Conservation (phyloP, 2,797 vertebrate species). For the Enteromius mattozi region DNA sequence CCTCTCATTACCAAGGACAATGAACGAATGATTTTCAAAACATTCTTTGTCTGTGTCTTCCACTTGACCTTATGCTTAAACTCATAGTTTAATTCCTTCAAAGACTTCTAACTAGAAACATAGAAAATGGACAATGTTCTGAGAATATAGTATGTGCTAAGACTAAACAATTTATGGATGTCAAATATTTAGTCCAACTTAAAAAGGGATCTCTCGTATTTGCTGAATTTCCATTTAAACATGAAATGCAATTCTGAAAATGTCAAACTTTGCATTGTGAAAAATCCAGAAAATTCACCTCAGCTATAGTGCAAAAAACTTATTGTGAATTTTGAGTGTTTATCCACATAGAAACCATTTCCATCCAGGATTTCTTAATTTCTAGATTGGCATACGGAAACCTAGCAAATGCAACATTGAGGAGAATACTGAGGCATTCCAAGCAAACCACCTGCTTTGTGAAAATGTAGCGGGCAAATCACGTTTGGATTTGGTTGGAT, state of each 20-base stretch:
- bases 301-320: background rate
- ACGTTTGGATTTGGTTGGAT: slow-evolving; percentile 36
- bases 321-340: background rate
- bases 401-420: background rate
- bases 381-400: background rate
- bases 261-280: background rate
- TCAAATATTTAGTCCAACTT: background rate
- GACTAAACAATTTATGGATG: background rate
- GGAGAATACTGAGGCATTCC: slow-evolving; percentile 12
- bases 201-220: background rate
- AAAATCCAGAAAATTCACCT: background rate
- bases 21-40: slow-evolving; percentile 46
- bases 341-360: background rate
- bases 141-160: background rate
- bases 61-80: slow-evolving; percentile 62
- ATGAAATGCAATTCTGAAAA: background rate
- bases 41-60: slow-evolving; percentile 54
- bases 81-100: slow-evolving; percentile 33
- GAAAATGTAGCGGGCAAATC: slow-evolving; percentile 22
- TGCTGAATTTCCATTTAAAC: background rate
- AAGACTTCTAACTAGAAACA: slow-evolving; percentile 16
- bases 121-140: background rate
- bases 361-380: background rate
- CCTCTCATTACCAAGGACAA: slow-evolving; percentile 53
- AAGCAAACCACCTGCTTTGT: slow-evolving; percentile 51